Evolutionary conservation across 2,888 invertebrate species (phyloP), one percentile per base, ranked within the genome.

Genomic region (Pecten maximus): DNA sequence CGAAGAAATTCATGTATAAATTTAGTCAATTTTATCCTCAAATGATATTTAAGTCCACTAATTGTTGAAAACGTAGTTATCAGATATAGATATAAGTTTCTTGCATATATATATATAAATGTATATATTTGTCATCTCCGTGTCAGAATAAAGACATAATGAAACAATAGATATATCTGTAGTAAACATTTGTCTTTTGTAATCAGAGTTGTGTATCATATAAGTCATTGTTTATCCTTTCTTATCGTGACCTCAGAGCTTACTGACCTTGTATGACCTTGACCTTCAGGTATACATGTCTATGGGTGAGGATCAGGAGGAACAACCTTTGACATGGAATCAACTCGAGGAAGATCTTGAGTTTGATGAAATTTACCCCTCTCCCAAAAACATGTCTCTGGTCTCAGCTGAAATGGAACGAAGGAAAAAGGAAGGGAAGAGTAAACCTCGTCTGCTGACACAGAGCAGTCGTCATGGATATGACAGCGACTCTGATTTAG

Each of bases 401-500:
- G 91, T 92, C 39, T 91, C 91, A 12, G 88, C 94, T 90, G 90
- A 92, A 87, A 91, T 93, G 40, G 91, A 92, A 40, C 89, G 93
- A 87, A 93, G 93, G 48, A 93, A 93, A 91, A 93, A 89, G 40
- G 92, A 93, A 40, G 60, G 89, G 23, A 92, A 89, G 89, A 89
- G 92, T n/a, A 92, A 90, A 50, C 93, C 93, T 28, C 94, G 94
- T 93, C 91, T 94, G 92, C 94, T 95, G 90, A 91, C 92, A 40
- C 94, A 93, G 23, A 92, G 91, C 87, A 91, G 92, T 89, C 92
- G 92, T 88, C 92, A 92, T 87, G 93, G 91, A 89, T 95, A 95
- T 74, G 96, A 96, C 92, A 95, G 98, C 88, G 98, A 98, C 95
- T 98, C 98, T 90, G 98, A 98, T 95, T 96, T 97, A 54, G 98